phyloP scores from a whole-genome alignment of 35 echinoderm and acorn worm species.

The Eucidaris tribuloides region DNA sequence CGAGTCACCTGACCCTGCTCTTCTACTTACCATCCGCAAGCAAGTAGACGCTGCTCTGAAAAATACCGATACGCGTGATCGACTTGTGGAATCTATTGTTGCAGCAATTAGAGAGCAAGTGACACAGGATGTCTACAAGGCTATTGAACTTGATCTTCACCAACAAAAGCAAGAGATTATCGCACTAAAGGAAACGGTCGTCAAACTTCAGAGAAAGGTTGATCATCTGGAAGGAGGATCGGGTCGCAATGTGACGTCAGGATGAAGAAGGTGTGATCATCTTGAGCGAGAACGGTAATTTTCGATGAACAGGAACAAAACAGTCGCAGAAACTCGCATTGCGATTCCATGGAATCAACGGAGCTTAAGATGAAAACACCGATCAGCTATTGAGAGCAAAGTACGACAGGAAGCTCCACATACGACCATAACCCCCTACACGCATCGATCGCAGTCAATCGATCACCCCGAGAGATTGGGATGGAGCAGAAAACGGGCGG shows the following conservation, averaged over 20 bases:
- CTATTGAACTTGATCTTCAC: slow-evolving; percentile 17
- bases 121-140: slow-evolving; percentile 8
- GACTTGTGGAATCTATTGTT: slow-evolving; percentile 5
- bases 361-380: not conserved
- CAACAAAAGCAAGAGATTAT: not conserved
- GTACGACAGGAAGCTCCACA: not conserved
- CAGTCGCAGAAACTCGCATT: too few relatives aligned
- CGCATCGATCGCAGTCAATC: too few relatives aligned
- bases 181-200: not conserved
- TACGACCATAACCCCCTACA: too few relatives aligned
- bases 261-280: too few relatives aligned
- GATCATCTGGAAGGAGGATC: slow-evolving; percentile 2
- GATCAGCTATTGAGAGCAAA: not conserved
- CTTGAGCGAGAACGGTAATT: too few relatives aligned
- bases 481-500: too few relatives aligned
- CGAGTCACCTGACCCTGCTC: not conserved
- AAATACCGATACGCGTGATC: not conserved
- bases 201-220: not conserved
- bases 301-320: not conserved
- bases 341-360: too few relatives aligned
- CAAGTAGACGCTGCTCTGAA: not conserved
- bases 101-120: slow-evolving; percentile 2
- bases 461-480: too few relatives aligned
- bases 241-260: too few relatives aligned
- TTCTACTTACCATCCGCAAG: not conserved